A percentile compares a stretch with the other conserved stretches of the same genome.
Evolutionary conservation across 2,888 invertebrate species (phyloP).

Genomic region (Pristionchus entomophagus): DNA sequence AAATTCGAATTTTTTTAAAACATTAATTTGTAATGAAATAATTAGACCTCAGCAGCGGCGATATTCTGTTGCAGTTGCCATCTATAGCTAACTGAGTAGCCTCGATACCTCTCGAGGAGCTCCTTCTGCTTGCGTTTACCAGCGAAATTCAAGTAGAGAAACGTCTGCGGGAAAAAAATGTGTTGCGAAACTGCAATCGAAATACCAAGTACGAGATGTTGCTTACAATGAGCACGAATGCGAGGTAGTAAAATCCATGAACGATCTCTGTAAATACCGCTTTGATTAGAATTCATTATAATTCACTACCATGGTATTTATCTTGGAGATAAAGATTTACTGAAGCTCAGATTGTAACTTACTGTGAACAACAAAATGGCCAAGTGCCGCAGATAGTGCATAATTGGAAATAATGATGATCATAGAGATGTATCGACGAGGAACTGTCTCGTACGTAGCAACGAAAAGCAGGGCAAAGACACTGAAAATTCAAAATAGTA

Average conservation of each 20-base stretch:
- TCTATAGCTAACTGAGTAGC: constrained; percentile 24
- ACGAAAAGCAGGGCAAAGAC: background rate
- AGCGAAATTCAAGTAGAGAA: background rate
- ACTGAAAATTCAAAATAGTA: background rate
- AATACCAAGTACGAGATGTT: background rate
- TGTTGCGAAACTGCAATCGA: no score
- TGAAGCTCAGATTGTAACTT: no score
- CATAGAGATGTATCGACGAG: background rate
- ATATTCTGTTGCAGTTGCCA: constrained; percentile 20
- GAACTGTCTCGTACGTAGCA: background rate
- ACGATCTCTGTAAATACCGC: background rate
- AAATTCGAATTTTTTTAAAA: background rate
- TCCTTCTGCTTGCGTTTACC: background rate
- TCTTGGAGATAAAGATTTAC: no score
- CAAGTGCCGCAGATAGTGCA: background rate
- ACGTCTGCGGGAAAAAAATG: no score
- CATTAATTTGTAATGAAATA: background rate
- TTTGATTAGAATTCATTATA: background rate
- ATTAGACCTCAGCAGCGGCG: background rate
- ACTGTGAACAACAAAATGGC: background rate
- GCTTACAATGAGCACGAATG: background rate
- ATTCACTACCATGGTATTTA: no score
- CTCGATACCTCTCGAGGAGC: background rate
- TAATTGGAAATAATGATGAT: background rate
- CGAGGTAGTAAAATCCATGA: background rate